Conservation (phyloP, 2,888 invertebrate genomes). For the Argynnis bischoffii region DNA sequence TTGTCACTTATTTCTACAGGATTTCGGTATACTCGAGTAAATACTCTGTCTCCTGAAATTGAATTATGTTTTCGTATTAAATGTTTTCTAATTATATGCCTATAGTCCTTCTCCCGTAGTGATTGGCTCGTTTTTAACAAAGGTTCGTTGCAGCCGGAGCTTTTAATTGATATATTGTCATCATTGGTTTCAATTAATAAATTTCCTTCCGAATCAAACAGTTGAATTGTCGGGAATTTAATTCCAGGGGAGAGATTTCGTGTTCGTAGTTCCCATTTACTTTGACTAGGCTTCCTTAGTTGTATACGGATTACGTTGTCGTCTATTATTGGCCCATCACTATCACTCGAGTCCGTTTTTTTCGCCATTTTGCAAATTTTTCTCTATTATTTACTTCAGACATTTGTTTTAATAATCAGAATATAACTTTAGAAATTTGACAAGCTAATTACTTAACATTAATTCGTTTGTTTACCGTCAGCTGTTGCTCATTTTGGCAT, state of each 20-base stretch:
- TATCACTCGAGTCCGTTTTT: conserved; percentile 65
- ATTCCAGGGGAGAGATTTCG: conserved; percentile 84
- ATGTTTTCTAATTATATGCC: conserved; percentile 63
- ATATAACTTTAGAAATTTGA: conserved; percentile 48
- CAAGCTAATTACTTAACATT: conserved; percentile 53
- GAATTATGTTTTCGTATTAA: conserved; percentile 70
- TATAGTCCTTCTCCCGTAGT: conserved; percentile 67
- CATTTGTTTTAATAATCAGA: conserved; percentile 43
- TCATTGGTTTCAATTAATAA: conserved; percentile 84
- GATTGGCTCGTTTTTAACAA: conserved; percentile 62
- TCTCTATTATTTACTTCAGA: conserved; percentile 43
- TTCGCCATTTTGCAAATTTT: conserved; percentile 60
- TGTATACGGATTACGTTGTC: conserved; percentile 84
- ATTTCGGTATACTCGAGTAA: conserved; percentile 67
- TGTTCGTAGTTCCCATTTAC: conserved; percentile 85
- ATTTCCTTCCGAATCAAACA: conserved; percentile 84
- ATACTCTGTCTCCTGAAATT: conserved; percentile 71
- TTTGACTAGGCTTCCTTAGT: conserved; percentile 83
- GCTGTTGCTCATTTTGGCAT: conserved; percentile 74
- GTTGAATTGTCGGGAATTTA: conserved; percentile 83
- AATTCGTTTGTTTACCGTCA: conserved; percentile 80
- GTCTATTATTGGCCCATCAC: conserved; percentile 74
- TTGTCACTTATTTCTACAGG: conserved; percentile 49
- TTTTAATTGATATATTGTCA: conserved; percentile 77
- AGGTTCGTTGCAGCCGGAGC: conserved; percentile 62